These are phyloP conservation scores for Gambusia affinis DNA, from an alignment of 2,113 vertebrate species.

Conservation along the genomic window DNA sequence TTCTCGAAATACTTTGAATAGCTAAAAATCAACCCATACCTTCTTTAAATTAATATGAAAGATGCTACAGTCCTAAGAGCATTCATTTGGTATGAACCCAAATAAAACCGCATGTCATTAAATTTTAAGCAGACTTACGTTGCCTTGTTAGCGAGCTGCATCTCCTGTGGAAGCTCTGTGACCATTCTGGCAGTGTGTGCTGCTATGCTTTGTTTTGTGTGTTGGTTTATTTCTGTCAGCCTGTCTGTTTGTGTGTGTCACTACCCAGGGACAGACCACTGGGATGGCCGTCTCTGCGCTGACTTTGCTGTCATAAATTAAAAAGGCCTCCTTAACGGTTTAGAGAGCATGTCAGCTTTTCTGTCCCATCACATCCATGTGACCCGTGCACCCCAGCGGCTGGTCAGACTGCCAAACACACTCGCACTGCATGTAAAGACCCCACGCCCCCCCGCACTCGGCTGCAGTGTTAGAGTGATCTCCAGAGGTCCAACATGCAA, in stretches of 20 bases:
- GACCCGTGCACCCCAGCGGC: background rate
- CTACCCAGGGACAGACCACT: slow-evolving; percentile 56
- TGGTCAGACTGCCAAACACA: background rate
- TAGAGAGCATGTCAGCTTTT: slow-evolving; percentile 58
- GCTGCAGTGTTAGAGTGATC: slow-evolving; percentile 20
- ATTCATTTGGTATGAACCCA: background rate
- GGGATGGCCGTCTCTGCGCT: slow-evolving; percentile 65
- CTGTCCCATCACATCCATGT: slow-evolving; percentile 51
- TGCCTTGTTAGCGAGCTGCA: slow-evolving; percentile 44
- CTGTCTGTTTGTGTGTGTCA: slow-evolving; percentile 55
- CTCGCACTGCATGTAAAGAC: slow-evolving; percentile 8
- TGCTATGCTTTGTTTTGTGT: slow-evolving; percentile 59
- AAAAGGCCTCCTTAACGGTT: slow-evolving; percentile 70
- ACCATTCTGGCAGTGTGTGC: slow-evolving; percentile 57
- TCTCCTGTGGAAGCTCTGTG: slow-evolving; percentile 58
- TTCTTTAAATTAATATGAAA: background rate
- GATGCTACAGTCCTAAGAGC: background rate
- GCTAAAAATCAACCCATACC: background rate
- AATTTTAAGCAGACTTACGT: slow-evolving; percentile 70
- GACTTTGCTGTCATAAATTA: slow-evolving; percentile 76
- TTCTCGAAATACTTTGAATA: background rate
- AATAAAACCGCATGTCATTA: slow-evolving; percentile 2
- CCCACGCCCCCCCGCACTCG: background rate
- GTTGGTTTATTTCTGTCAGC: slow-evolving; percentile 69
- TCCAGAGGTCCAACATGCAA: slow-evolving; percentile 41